phyloP scores from a whole-genome alignment of 64 coral and sea anemone species.

The Stichodactyla helianthus region DNA sequence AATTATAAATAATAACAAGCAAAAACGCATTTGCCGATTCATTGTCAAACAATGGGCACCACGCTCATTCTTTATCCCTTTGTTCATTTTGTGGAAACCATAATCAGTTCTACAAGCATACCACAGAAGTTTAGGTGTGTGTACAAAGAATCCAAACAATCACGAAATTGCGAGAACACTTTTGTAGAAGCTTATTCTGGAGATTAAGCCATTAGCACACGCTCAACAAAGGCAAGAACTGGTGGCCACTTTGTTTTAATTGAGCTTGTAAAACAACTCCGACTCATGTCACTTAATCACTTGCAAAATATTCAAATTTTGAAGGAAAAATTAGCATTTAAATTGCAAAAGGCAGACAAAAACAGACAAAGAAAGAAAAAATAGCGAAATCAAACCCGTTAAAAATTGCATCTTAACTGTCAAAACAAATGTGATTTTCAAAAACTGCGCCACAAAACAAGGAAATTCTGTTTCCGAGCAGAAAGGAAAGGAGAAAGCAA shows the following conservation, averaged over 20 bases:
- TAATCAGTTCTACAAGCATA: background rate
- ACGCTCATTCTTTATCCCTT: background rate
- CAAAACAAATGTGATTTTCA: background rate
- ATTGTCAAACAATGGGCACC: constrained; percentile 4
- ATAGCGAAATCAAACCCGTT: background rate
- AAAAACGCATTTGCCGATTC: background rate
- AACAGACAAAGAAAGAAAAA: background rate
- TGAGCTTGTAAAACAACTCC: background rate
- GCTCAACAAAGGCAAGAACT: background rate
- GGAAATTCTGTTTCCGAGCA: background rate
- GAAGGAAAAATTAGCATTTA: background rate
- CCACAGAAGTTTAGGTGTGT: background rate
- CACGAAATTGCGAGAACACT: background rate
- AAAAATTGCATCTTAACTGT: background rate
- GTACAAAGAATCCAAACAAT: background rate
- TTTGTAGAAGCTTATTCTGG: background rate
- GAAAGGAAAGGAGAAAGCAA: background rate
- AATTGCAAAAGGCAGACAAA: constrained; percentile 1
- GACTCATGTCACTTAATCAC: background rate
- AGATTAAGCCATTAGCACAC: constrained; percentile 3
- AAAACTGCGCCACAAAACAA: background rate
- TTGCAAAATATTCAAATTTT: constrained; percentile 25
- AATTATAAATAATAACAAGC: background rate
- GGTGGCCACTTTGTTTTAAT: constrained; percentile 9
- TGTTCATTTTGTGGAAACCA: background rate